Evolutionary conservation across 2,888 invertebrate genomes (phyloP), one percentile per base, ranked within the genome.

Genomic region (Trachelus iudaicus): DNA sequence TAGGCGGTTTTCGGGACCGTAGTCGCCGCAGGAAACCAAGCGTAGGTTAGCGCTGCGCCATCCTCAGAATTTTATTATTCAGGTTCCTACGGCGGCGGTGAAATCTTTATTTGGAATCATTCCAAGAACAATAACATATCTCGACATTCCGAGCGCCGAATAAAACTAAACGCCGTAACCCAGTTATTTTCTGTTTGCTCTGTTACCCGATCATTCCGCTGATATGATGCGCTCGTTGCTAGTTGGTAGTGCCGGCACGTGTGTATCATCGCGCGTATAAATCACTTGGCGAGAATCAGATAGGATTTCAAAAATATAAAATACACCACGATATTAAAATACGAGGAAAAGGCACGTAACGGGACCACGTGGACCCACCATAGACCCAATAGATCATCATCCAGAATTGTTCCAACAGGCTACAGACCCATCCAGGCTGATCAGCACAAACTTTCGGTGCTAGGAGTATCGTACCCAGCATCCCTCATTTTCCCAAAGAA

Each of bases 101-200:
- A 89, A 91, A 91, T 91, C 91, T 91, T 91, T 91, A 91, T 91
- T 91, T 90, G 88, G 88, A 91, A 91, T 91, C 91, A 90, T 91
- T 91, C 91, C 90, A 90, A 89, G 91, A 91, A 91, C 91, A 91
- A 91, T 91, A 91, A 91, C 89, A 87, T 88, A 87, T 86, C 86
- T 83, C 81, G 82, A 81, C 80, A 84, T 83, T 82, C 81, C 40
- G 83, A 80, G 73, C 87, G 83, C 85, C 89, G 87, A 90, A 90
- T 90, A 91, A 90, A 91, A 88, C 87, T 88, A 90, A 90, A 90
- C 85, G 56, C 56, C 56, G 88, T 90, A 91, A 91, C 90, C 91
- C 90, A 91, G 91, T 90, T 91, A 91, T 91, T 91, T 91, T 90
- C 89, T 89, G 90, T 89, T 90, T 89, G 85, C 86, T 78, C 81